These are phyloP conservation scores for Ispidina picta DNA, from an alignment of 2,797 vertebrate species.

Conservation along the genomic window DNA sequence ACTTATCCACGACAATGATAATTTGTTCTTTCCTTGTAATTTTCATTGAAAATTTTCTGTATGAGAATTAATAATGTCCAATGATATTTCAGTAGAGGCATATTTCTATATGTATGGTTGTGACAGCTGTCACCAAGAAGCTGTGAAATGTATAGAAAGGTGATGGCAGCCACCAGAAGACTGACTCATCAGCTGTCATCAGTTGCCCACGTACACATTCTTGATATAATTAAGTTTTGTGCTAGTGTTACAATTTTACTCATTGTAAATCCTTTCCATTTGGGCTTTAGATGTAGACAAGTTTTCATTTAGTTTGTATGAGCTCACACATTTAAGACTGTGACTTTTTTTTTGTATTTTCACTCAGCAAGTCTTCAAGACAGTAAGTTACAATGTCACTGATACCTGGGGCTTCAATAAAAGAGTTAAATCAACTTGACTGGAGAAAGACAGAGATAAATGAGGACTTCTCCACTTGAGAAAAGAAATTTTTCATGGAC, in stretches of 20 bases:
- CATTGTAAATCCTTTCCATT: not conserved
- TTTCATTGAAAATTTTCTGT: not conserved
- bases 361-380: not conserved
- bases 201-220: not conserved
- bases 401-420: not conserved
- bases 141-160: not conserved
- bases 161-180: not conserved
- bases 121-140: not conserved
- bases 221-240: not conserved
- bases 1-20: not conserved
- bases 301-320: not conserved
- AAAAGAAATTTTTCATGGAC: not conserved
- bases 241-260: not conserved
- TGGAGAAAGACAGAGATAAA: conserved; percentile 15
- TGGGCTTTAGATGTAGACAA: not conserved
- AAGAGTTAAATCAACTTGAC: not conserved
- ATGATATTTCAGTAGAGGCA: not conserved
- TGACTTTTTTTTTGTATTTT: not conserved
- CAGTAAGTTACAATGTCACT: not conserved
- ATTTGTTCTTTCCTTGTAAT: not conserved
- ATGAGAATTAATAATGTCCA: not conserved
- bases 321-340: not conserved
- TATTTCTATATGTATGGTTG: not conserved
- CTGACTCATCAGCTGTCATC: not conserved
- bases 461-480: not conserved